Conservation (phyloP, 2,888 invertebrate genomes). For the Limnephilus rhombicus region DNA sequence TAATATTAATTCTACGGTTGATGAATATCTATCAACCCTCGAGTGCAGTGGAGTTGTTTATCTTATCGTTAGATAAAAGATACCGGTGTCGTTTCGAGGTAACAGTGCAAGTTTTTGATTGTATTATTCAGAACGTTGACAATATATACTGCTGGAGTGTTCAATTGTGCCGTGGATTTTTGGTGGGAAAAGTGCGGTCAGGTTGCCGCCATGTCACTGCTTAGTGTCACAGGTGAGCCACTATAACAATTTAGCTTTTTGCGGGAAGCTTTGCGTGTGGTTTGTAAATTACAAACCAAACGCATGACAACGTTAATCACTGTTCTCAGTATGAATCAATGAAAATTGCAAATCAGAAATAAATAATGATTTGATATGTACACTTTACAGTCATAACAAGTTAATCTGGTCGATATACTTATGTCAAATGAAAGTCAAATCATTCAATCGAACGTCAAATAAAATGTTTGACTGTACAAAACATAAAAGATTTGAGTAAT, state of each 20-base stretch:
- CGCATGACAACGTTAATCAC: not conserved
- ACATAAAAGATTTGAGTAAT: too few relatives aligned
- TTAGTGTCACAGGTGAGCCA: slow-evolving; percentile 77
- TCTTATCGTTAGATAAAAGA: slow-evolving; percentile 7
- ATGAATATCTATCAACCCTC: not conserved
- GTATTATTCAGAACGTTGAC: slow-evolving; percentile 18
- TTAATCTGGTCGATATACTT: not conserved
- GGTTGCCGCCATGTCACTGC: slow-evolving; percentile 77
- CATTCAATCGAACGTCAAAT: not conserved
- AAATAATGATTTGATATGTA: not conserved
- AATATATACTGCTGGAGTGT: slow-evolving; percentile 22
- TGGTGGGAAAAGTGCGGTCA: slow-evolving; percentile 59
- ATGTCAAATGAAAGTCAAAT: not conserved
- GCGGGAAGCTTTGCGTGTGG: not conserved
- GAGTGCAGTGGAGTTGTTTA: not conserved
- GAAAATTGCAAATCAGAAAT: not conserved
- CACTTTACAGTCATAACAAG: not conserved
- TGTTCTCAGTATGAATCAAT: not conserved
- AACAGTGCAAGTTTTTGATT: slow-evolving; percentile 39
- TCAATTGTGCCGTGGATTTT: slow-evolving; percentile 42
- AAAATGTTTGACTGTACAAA: not conserved
- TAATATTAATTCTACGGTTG: not conserved
- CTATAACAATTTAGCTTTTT: slow-evolving; percentile 7
- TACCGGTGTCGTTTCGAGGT: not conserved
- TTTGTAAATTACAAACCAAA: too few relatives aligned